Evolutionary conservation across 2,888 invertebrate species (phyloP), one percentile per base, ranked within the genome.

Genomic region (Acanthacorydalis orientalis): DNA sequence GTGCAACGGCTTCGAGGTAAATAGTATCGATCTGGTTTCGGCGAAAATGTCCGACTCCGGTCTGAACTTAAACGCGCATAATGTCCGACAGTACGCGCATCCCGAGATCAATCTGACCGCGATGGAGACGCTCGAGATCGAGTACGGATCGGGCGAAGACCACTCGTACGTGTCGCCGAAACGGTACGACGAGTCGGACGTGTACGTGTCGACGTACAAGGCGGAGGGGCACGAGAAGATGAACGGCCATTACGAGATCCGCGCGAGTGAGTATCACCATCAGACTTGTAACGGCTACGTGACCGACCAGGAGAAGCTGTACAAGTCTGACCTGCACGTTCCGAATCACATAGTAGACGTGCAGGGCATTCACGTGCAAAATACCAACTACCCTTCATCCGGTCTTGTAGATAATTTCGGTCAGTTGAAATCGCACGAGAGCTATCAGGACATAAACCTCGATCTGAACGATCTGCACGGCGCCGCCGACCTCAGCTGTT

Each of bases 401-500:
- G 11, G 23, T 6, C 23, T 23, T 6, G 31, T 42, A 4, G 42
- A 63, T 48, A 64, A 65, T 48, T 66, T 65, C 51, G 55, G 60
- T 2, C 53, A 58, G 1, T 52, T 64, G 42, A 62, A 60, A 53
- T 39, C 48, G 8, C 59, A 55, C 32, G 65, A 64, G n/a, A 47
- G 34, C 38, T 65, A 66, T 52, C 61, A 62, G 32, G 65, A 65
- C 35, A 51, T 67, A 14, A 63, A 64, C 49, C 59, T 65, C 37
- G 63, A 65, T 49, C 59, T 65, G 31, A 59, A 59, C 39, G 64
- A 64, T 52, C 55, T 67, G 44, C 63, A 57, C 49, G 64, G 59
- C 49, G 65, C 65, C n/a, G 64, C 69, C 48, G 73, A 73, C 51
- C 66, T 74, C 47, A 67, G 68, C 6, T 70, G 68, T 53, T 60